A percentile compares a stretch with the other conserved stretches of the same genome.
Conservation (phyloP, 2,888 invertebrate genomes). For the Hypselothyrea guttata region DNA sequence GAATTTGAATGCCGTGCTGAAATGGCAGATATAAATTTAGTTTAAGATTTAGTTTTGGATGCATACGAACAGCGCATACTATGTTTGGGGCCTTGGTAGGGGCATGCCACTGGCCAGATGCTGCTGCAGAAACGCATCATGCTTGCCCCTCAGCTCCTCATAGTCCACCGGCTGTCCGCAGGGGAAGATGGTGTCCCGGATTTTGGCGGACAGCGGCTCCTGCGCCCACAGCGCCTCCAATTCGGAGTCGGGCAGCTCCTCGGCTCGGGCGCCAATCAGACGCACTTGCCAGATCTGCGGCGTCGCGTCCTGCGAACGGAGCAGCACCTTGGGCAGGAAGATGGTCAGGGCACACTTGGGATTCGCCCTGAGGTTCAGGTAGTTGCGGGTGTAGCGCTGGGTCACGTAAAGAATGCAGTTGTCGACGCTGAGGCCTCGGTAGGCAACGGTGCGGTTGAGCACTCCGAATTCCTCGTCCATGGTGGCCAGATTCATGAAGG, state of each 20-base stretch:
- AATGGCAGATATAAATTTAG: background rate
- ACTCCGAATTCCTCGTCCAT: constrained; percentile 76
- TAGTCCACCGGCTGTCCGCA: constrained; percentile 74
- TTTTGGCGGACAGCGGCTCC: constrained; percentile 70
- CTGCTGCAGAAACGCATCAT: constrained; percentile 58
- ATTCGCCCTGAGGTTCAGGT: constrained; percentile 68
- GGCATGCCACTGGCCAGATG: constrained; percentile 37
- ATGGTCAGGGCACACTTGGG: constrained; percentile 69
- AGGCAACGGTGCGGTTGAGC: constrained; percentile 78
- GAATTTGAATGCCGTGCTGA: constrained; percentile 79
- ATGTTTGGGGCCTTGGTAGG: constrained; percentile 66
- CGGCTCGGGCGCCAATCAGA: constrained; percentile 74
- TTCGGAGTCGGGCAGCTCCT: constrained; percentile 59
- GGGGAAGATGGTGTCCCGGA: constrained; percentile 74
- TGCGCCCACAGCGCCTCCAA: constrained; percentile 68
- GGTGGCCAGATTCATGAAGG: constrained; percentile 78
- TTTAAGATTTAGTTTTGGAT: too few species aligned
- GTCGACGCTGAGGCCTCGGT: constrained; percentile 69
- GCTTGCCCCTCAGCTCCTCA: constrained; percentile 54
- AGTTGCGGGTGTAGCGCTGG: constrained; percentile 77
- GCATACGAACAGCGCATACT: constrained; percentile 52
- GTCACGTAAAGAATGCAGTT: constrained; percentile 74
- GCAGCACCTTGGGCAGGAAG: constrained; percentile 42
- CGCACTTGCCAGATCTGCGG: constrained; percentile 73
- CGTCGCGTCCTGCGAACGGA: constrained; percentile 5